phyloP scores from a whole-genome alignment of 2,113 vertebrate genomes.

The Gopherus flavomarginatus region DNA sequence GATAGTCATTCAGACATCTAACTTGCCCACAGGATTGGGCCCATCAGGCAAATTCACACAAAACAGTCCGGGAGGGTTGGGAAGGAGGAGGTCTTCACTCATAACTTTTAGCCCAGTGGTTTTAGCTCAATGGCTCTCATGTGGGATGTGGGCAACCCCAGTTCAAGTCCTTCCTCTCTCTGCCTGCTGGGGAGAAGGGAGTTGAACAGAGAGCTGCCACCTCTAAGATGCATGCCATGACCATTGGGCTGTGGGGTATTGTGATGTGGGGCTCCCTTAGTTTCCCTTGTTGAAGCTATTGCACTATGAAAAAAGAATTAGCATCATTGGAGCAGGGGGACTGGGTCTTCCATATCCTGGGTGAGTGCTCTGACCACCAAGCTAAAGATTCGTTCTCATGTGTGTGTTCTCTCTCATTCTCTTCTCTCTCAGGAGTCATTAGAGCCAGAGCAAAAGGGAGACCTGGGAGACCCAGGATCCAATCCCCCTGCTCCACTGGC shows the following conservation, averaged over 20 bases:
- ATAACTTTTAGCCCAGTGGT: background rate
- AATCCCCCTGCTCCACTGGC: background rate
- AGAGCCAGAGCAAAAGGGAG: background rate
- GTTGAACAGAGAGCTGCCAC: background rate
- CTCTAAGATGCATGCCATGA: background rate
- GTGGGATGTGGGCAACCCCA: background rate
- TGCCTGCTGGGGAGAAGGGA: background rate
- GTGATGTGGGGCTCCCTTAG: no score
- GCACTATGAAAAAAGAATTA: background rate
- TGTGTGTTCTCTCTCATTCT: background rate
- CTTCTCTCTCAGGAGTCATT: background rate
- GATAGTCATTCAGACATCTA: background rate
- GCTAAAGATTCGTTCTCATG: background rate
- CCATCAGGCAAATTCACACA: background rate
- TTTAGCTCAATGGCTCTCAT: background rate
- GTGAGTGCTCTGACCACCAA: accelerated
- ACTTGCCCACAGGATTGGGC: background rate
- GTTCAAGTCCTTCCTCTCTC: background rate
- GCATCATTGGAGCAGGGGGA: background rate
- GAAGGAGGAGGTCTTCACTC: background rate
- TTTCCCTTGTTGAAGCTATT: no score
- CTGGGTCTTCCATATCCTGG: background rate
- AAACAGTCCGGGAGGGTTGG: background rate
- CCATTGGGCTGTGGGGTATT: background rate
- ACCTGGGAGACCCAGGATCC: background rate